Evolutionary conservation across 2,797 vertebrate genomes (phyloP).

Genomic region (Tragopan temminckii): DNA sequence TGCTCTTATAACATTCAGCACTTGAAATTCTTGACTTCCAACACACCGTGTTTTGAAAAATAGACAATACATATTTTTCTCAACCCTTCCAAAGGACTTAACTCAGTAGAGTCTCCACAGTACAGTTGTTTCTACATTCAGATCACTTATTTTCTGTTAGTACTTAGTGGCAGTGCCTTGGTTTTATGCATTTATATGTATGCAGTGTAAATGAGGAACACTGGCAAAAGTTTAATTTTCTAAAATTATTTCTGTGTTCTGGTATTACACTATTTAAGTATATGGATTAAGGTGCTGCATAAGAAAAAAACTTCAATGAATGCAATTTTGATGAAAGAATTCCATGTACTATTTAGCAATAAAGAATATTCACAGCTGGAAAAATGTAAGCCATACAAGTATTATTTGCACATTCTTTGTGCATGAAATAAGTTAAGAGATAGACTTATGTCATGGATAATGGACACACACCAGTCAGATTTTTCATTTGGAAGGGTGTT

Average conservation of each 20-base stretch:
- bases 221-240: neutral
- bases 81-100: neutral
- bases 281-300: neutral
- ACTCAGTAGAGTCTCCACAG: no score
- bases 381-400: neutral
- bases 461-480: neutral
- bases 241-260: neutral
- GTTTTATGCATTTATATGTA: neutral
- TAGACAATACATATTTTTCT: neutral
- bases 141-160: neutral
- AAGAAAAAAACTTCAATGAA: neutral
- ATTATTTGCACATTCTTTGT: neutral
- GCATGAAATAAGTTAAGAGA: constrained; percentile 28
- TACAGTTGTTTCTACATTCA: neutral
- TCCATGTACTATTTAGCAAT: neutral
- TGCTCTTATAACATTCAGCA: neutral
- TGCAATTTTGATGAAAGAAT: neutral
- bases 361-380: neutral
- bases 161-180: neutral
- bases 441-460: neutral
- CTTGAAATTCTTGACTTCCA: neutral
- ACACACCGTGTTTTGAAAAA: neutral
- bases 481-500: constrained; percentile 39
- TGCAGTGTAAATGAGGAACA: neutral
- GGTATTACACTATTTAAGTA: neutral